Base-by-base conservation (phyloP, 1,140 invertebrate genomes). In the Nebria ingens region DNA sequence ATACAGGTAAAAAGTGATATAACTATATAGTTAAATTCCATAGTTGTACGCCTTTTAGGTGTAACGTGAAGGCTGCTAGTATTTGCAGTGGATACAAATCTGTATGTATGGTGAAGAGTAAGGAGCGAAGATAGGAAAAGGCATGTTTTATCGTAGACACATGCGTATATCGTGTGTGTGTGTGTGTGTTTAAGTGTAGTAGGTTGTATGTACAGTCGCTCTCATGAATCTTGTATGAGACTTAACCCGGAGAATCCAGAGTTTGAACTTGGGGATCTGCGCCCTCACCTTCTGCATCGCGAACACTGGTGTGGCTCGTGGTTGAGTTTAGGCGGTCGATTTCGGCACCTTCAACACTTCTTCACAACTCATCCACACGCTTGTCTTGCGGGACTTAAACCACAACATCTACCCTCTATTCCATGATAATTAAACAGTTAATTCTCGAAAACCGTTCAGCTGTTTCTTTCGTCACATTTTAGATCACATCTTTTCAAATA, bases 201-300 rank as follows among this genome's bases (percentile, higher is more conserved):
- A 9, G 15, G 40, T 17, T 6, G 40, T 45, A 45, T 45, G 6
- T 45, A 17, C 40, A 45, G 3, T 45, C 15, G 40, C 15, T 45
- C 40, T 45, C 40, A 45, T 45, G 40, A 45, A 45, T 45, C 9
- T 45, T 45, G 40, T 45, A 45, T 45, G 40, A 45, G 40, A 45
- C 40, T 17, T 45, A 45, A 45, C 9, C 40, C 40, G 40, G 4
- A 45, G 40, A 45, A 45, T 45, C 40, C 40, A 45, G 6, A 45
- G 15, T 17, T 45, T 45, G 9, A 45, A 45, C 40, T 45, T 34
- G n/a, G 40, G 15, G 40, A 45, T 45, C 40, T 4, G 25, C 4
- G 25, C 4, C 4, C 4, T 6, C 25, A 17, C 3, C 40, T 17
- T n/a, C 6, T 34, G 25, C n/a, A 34, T 34, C n/a, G 25, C 25